A percentile compares a stretch with the other conserved stretches of the same genome.
phyloP scores from a whole-genome alignment of 2,888 invertebrate species.

The Eretmocerus hayati region DNA sequence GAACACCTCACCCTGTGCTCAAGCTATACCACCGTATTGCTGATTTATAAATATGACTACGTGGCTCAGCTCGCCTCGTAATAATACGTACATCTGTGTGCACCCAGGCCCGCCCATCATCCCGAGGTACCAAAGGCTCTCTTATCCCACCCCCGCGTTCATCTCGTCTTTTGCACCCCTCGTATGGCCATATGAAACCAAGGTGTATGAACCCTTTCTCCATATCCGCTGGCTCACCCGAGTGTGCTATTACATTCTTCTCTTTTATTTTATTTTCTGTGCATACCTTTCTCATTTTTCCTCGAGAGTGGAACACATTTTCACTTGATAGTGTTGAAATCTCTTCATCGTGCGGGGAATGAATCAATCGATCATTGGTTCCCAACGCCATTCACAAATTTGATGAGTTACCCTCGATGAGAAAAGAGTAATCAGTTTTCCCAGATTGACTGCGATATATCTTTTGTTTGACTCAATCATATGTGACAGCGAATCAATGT shows the following conservation, averaged over 20 bases:
- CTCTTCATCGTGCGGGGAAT: no score
- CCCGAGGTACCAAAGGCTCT: conserved; percentile 10
- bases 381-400: no score
- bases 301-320: no score
- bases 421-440: no score
- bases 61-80: conserved; percentile 40
- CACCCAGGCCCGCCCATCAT: conserved; percentile 3
- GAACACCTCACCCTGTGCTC: conserved; percentile 45
- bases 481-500: no score
- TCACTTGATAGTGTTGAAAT: no score
- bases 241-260: not conserved
- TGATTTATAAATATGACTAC: conserved; percentile 51
- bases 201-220: conserved; percentile 1
- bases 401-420: no score
- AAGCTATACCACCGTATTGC: conserved; percentile 42
- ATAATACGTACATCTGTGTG: conserved; percentile 39
- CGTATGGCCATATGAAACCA: no score
- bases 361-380: no score
- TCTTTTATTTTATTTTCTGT: not conserved
- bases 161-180: not conserved
- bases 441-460: no score
- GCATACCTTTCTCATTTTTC: not conserved
- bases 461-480: no score
- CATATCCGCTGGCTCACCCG: conserved; percentile 13
- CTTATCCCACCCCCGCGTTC: conserved; percentile 3